Evolutionary conservation across 2,888 invertebrate species (phyloP).

Genomic region (Tyria jacobaeae): DNA sequence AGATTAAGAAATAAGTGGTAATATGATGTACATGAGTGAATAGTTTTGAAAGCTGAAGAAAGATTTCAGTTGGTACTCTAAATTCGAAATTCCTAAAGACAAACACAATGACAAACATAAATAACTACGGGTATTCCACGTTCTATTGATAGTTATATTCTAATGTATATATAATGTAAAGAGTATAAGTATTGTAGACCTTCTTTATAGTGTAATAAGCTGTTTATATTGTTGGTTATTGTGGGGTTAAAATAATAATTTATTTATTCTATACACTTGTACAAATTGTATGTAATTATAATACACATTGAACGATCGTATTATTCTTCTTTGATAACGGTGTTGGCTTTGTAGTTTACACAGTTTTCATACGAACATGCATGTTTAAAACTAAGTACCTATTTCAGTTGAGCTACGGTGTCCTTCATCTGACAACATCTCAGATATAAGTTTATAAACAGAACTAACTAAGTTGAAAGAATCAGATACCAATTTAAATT

Average conservation of each 20-base stretch:
- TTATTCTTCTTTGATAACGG: neutral
- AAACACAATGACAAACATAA: neutral
- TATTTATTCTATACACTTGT: neutral
- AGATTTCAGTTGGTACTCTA: neutral
- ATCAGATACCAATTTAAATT: no score
- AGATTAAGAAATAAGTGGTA: conserved; percentile 86
- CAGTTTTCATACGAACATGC: neutral
- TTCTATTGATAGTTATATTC: neutral
- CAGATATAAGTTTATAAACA: no score
- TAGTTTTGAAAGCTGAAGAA: neutral
- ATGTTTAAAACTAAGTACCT: no score
- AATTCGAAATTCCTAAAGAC: neutral
- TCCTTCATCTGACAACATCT: no score
- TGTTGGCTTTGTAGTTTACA: neutral
- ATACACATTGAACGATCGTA: neutral
- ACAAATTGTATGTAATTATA: neutral
- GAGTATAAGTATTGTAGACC: neutral
- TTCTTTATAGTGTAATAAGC: neutral
- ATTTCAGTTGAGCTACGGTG: no score
- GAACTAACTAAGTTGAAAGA: no score
- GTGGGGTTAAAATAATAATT: neutral
- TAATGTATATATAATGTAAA: neutral
- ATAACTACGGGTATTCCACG: conserved; percentile 9
- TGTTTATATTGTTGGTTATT: neutral
- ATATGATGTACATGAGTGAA: neutral